Evolutionary conservation across 1,140 invertebrate species (phyloP).

Genomic region (Panagrolaimus sp.): DNA sequence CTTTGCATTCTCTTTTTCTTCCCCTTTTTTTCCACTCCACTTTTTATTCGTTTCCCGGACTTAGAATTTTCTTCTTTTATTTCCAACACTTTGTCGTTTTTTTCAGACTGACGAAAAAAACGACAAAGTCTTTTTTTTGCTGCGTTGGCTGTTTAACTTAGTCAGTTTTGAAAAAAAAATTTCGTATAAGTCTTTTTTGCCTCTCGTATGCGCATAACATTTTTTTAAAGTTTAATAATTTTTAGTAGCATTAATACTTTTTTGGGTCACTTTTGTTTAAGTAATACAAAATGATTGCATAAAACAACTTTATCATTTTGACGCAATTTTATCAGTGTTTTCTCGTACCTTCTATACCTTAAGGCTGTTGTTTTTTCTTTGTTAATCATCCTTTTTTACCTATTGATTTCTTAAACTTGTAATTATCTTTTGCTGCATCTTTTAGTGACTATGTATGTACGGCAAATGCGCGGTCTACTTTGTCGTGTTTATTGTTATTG

Average conservation of each 20-base stretch:
- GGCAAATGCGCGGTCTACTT: no score
- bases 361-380: no score
- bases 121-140: conserved; percentile 11
- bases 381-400: no score
- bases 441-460: no score
- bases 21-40: background rate
- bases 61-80: no score
- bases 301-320: background rate
- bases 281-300: background rate
- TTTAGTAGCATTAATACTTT: background rate
- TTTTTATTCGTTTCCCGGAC: no score
- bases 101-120: conserved; percentile 10
- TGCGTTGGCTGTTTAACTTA: background rate
- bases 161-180: background rate
- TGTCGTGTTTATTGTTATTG: no score
- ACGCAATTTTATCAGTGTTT: background rate
- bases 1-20: background rate
- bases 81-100: conserved; percentile 16
- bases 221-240: background rate
- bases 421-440: no score
- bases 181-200: conserved; percentile 14
- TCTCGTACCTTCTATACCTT: background rate
- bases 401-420: no score
- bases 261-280: background rate
- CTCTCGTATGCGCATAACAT: background rate